phyloP scores from a whole-genome alignment of 2,113 vertebrate species.

The Perca schrenkii region DNA sequence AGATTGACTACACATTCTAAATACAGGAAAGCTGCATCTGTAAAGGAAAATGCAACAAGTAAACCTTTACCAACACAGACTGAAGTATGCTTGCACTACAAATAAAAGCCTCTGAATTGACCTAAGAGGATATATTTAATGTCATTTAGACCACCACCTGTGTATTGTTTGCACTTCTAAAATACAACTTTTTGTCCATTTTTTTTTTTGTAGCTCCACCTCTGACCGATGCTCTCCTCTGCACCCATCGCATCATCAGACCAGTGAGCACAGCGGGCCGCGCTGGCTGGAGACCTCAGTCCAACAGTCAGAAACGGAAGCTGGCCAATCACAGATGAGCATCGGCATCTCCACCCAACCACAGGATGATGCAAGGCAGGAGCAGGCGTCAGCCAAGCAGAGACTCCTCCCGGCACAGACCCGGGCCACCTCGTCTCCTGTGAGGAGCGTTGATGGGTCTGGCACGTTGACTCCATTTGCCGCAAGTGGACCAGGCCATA shows the following conservation, averaged over 20 bases:
- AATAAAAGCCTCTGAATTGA: background rate
- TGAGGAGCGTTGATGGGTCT: background rate
- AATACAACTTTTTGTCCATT: background rate
- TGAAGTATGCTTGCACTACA: too few relatives aligned
- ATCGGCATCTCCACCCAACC: background rate
- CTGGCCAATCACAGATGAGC: constrained; percentile 5
- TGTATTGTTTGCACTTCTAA: background rate
- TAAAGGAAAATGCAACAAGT: too few relatives aligned
- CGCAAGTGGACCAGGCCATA: background rate
- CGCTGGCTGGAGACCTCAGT: background rate
- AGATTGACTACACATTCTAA: background rate
- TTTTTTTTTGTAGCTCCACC: constrained; percentile 28
- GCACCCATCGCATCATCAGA: constrained; percentile 9
- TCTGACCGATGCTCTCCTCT: constrained; percentile 40
- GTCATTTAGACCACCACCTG: too few relatives aligned
- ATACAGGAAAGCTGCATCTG: background rate
- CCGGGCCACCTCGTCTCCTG: background rate
- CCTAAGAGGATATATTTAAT: background rate
- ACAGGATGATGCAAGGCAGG: background rate
- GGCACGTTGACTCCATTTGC: background rate
- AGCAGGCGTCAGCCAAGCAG: background rate
- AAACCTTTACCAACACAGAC: too few relatives aligned
- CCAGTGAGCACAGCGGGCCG: background rate
- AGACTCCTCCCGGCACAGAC: background rate
- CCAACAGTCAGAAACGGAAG: constrained; percentile 15